phyloP scores from a whole-genome alignment of 2,797 vertebrate genomes.

The Hapalemur alaotrensis region DNA sequence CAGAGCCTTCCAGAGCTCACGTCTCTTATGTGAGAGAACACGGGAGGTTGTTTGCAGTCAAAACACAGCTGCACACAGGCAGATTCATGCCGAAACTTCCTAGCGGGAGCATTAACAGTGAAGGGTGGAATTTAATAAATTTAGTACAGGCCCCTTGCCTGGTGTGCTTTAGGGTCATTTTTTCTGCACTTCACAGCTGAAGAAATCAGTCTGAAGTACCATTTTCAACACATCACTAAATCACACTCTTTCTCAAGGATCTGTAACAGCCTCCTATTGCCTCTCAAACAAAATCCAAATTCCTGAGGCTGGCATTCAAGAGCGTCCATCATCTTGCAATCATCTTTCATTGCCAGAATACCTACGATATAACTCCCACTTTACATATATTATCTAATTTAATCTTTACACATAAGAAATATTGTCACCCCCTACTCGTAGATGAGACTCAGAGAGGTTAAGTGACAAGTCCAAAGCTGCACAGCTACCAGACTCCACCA shows the following conservation, averaged over 20 bases:
- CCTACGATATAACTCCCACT: not conserved
- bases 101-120: not conserved
- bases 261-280: constrained; percentile 15
- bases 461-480: not conserved
- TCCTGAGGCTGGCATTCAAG: not conserved
- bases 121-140: not conserved
- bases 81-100: not conserved
- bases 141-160: not conserved
- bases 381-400: not conserved
- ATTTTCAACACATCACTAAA: constrained; percentile 50
- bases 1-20: not conserved
- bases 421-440: not conserved
- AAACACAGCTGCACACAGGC: not conserved
- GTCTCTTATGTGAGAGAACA: not conserved
- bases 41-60: not conserved
- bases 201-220: constrained; percentile 51
- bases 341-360: not conserved
- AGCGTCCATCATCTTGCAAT: not conserved
- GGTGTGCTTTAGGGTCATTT: not conserved
- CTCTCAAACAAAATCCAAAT: constrained; percentile 41
- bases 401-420: not conserved
- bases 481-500: not conserved
- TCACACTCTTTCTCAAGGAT: constrained; percentile 37
- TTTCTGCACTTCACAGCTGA: not conserved
- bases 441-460: not conserved